Evolutionary conservation across 2,113 vertebrate genomes (phyloP).

Genomic region (Python bivittatus): DNA sequence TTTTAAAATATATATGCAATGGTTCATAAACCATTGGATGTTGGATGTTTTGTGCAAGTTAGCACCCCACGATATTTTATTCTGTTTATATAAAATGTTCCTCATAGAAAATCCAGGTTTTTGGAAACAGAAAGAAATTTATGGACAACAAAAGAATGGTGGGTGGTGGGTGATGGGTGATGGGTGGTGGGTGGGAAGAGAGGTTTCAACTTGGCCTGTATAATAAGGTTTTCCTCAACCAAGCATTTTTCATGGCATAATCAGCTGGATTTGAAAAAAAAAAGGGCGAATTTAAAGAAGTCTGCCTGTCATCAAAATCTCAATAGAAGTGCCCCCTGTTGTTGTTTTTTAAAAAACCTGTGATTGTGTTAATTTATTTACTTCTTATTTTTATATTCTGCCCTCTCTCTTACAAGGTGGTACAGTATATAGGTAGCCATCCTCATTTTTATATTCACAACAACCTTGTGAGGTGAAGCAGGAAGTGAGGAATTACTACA

Average conservation of each 20-base stretch:
- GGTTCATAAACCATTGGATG: constrained; percentile 31
- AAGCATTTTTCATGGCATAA: not conserved
- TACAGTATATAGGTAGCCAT: not conserved
- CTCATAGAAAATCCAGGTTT: not conserved
- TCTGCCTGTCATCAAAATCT: not conserved
- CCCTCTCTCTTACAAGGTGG: not conserved
- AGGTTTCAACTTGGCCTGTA: not conserved
- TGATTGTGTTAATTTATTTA: not conserved
- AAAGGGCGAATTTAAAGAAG: not conserved
- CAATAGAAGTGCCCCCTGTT: not conserved
- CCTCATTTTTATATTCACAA: not conserved
- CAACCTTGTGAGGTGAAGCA: not conserved
- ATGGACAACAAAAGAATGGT: not conserved
- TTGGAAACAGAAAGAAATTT: not conserved
- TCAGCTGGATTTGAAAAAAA: not conserved
- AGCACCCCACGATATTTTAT: constrained; percentile 44
- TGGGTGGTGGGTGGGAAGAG: not conserved
- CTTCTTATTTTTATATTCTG: not conserved
- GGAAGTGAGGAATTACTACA: not conserved
- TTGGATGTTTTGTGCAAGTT: constrained; percentile 62
- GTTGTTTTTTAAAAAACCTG: too few species aligned
- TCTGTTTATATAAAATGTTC: constrained; percentile 30
- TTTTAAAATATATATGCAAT: not conserved
- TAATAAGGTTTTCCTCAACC: not conserved
- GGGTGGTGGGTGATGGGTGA: not conserved